Percentiles rank a stretch among this genome's conserved stretches.
phyloP scores from a whole-genome alignment of 2,113 vertebrate genomes.

The Prionailurus bengalensis region DNA sequence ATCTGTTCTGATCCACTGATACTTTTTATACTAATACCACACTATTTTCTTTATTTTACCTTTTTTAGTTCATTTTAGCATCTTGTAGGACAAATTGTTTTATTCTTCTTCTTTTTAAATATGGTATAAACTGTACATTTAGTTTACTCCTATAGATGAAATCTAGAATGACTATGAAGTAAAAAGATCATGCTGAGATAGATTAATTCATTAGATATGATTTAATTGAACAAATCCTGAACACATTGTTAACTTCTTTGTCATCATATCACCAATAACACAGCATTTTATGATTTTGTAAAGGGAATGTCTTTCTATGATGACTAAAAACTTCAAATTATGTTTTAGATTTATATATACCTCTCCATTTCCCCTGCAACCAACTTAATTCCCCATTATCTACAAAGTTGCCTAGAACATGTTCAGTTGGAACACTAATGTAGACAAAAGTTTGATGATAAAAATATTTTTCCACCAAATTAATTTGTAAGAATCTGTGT shows the following conservation, averaged over 20 bases:
- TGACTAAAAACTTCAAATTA: neutral
- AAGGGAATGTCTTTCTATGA: neutral
- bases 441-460: neutral
- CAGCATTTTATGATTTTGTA: neutral
- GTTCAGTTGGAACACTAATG: neutral
- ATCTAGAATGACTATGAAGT: neutral
- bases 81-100: neutral
- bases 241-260: neutral
- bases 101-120: neutral
- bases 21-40: neutral
- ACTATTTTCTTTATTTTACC: neutral
- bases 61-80: conserved; percentile 5
- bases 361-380: neutral
- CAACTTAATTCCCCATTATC: neutral
- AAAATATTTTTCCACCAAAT: conserved; percentile 2
- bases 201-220: neutral
- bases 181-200: neutral
- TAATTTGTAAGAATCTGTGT: neutral
- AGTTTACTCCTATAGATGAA: neutral
- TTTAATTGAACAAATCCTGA: neutral
- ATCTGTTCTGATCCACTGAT: neutral
- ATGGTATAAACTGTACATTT: neutral
- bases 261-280: neutral
- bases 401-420: neutral
- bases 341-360: neutral